Percentiles rank a stretch among this genome's conserved stretches.
Evolutionary conservation across 1,140 invertebrate genomes (phyloP).

Genomic region (Akabosia matsudoensis): DNA sequence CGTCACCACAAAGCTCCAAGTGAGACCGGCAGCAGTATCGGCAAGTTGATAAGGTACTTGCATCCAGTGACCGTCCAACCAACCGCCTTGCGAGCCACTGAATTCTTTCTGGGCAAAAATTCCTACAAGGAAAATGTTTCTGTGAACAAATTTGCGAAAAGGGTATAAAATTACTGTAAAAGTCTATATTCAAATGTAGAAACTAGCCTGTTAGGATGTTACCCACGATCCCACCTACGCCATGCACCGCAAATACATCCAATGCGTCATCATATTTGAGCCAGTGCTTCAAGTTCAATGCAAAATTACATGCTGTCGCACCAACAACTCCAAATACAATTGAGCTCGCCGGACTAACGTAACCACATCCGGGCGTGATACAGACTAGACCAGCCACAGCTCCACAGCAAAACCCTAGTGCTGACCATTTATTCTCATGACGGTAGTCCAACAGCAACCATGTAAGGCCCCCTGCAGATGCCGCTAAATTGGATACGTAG

Average conservation of each 20-base stretch:
- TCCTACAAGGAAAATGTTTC: slow-evolving; percentile 21
- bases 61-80: slow-evolving; percentile 46
- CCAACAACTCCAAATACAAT: slow-evolving; percentile 43
- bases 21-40: slow-evolving; percentile 37
- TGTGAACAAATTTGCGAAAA: background rate
- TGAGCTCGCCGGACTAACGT: slow-evolving; percentile 10
- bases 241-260: slow-evolving; percentile 46
- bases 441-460: slow-evolving; percentile 45
- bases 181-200: slow-evolving; percentile 26
- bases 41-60: slow-evolving; percentile 42
- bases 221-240: slow-evolving; percentile 44
- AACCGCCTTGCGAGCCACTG: slow-evolving; percentile 32
- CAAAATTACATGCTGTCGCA: slow-evolving; percentile 41
- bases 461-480: slow-evolving; percentile 42
- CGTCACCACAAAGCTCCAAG: slow-evolving; percentile 42
- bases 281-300: slow-evolving; percentile 39
- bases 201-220: slow-evolving; percentile 29
- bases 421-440: slow-evolving; percentile 41
- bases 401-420: slow-evolving; percentile 40
- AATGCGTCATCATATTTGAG: slow-evolving; percentile 45
- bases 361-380: slow-evolving; percentile 43
- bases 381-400: slow-evolving; percentile 40
- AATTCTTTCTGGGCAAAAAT: slow-evolving; percentile 44
- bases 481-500: slow-evolving; percentile 41
- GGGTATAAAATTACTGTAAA: background rate